Evolutionary conservation across 1,140 invertebrate genomes (phyloP), one percentile per base, ranked within the genome.

Genomic region (Drosophila hydei): DNA sequence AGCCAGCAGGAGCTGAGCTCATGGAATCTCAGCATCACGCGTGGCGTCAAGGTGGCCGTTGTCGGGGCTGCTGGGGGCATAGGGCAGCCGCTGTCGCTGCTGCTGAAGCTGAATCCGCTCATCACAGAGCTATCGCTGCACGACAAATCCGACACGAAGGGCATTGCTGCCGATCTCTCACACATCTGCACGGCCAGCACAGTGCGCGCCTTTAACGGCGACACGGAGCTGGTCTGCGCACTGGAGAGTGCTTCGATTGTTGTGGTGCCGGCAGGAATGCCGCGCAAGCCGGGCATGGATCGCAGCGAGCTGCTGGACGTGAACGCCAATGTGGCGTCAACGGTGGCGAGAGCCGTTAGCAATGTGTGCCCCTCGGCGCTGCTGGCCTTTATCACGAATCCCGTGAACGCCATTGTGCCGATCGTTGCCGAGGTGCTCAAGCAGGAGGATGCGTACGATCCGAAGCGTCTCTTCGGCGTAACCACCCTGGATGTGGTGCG

Each of bases 341-440:
- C 98, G 91, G 92, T 99, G 5, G 95, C 95, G 2, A 91, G 93
- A 52, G 96, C 95, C 4, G 93, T 95, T 63, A 96, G 97, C 16
- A 92, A 96, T 90, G 94, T 94, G 45, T 95, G 96, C 33, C 98
- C 98, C 12, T 96, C 97, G 79, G 98, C 99, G 16, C 94, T 99
- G 30, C 92, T 99, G 56, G 96, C 95, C 12, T 98, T 99, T 80
- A 99, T 99, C 89, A 97, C 98, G 0, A 99, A 99, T 92, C 98
- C 98, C 0, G 96, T 99, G 4, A 99, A 99, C 92, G 98, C 97
- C 40, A 98, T 98, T 58, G 97, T 99, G 7, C 99, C 98, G 0
- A 98, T 99, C 81, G 98, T 97, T 6, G 95, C 96, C 16, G 98
- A 99, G 92, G 95, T 99, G 4, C 93, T 98, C 63, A 97, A 97